Percentiles rank a stretch among this genome's conserved stretches.
These are phyloP conservation scores for Pantherophis vulpinus DNA, from an alignment of 2,797 vertebrate genomes.

Conservation along the genomic window DNA sequence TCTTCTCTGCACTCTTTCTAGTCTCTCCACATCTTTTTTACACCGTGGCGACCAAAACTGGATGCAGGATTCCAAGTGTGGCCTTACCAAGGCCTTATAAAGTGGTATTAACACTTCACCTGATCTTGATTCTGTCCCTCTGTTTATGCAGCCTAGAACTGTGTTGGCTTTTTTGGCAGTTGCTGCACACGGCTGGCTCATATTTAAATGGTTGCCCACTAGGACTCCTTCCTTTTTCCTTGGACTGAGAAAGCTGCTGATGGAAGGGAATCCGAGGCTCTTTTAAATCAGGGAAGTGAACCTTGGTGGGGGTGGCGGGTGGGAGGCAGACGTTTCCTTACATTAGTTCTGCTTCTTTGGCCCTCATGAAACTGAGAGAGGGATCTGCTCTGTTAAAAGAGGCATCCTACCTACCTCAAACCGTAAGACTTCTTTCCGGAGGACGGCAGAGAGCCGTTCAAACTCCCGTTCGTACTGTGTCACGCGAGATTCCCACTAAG, in stretches of 20 bases:
- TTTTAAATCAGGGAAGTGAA: not conserved
- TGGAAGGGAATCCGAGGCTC: not conserved
- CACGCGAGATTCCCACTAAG: slow-evolving; percentile 93
- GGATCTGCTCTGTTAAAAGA: rapidly evolving
- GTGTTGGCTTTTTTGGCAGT: no score
- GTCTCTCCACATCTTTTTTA: no score
- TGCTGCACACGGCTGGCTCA: no score
- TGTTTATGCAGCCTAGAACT: no score
- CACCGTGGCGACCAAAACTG: no score
- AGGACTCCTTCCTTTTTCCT: not conserved
- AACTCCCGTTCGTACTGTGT: slow-evolving; percentile 95
- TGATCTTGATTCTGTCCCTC: no score
- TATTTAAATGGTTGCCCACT: no score
- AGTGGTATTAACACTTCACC: no score
- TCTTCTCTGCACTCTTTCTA: no score
- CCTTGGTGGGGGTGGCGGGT: not conserved
- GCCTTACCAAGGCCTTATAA: no score
- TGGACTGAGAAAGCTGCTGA: not conserved
- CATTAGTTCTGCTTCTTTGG: not conserved
- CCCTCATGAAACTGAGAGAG: not conserved
- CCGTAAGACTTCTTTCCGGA: slow-evolving; percentile 90
- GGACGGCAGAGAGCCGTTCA: slow-evolving; percentile 87
- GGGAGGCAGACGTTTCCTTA: not conserved
- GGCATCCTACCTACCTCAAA: slow-evolving; percentile 81
- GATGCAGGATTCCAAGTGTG: no score